Conservation (phyloP, 2,113 vertebrate genomes). For the Marcusenius ussheri region DNA sequence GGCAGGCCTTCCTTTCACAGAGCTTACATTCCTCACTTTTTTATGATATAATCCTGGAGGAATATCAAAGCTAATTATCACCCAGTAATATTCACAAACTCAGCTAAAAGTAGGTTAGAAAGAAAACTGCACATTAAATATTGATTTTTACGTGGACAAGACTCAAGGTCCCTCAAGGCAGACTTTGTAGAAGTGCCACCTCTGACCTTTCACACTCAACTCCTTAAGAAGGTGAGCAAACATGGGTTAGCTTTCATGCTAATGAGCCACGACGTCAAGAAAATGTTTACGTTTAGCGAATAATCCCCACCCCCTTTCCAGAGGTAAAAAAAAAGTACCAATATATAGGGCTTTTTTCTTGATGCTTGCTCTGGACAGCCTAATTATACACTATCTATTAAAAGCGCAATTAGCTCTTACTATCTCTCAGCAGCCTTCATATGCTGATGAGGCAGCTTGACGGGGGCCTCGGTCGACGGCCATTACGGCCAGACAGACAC, state of each 20-base stretch:
- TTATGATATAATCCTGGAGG: background rate
- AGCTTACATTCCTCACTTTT: background rate
- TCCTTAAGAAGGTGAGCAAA: background rate
- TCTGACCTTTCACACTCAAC: background rate
- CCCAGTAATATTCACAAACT: conserved; percentile 15
- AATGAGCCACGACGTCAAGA: conserved; percentile 2
- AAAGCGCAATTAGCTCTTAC: conserved; percentile 45
- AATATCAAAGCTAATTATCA: conserved; percentile 21
- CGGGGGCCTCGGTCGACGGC: conserved; percentile 24
- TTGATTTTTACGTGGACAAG: conserved; percentile 32
- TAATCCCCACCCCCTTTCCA: conserved; percentile 37
- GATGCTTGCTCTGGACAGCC: conserved; percentile 35
- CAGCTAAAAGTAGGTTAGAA: conserved; percentile 18
- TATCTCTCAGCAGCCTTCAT: conserved; percentile 47
- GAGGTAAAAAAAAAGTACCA: conserved; percentile 26
- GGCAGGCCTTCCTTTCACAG: background rate
- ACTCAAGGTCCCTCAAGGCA: conserved; percentile 3
- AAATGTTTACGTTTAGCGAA: conserved; percentile 32
- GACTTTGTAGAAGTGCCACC: background rate
- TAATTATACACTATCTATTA: conserved; percentile 61
- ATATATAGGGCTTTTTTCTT: conserved; percentile 8
- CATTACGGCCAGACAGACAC: conserved; percentile 26
- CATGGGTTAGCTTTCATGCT: background rate
- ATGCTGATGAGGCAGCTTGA: conserved; percentile 51
- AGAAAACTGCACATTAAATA: conserved; percentile 34